phyloP scores from a whole-genome alignment of 92 coral and sea anemone genomes.

The Phenganax subtilis region DNA sequence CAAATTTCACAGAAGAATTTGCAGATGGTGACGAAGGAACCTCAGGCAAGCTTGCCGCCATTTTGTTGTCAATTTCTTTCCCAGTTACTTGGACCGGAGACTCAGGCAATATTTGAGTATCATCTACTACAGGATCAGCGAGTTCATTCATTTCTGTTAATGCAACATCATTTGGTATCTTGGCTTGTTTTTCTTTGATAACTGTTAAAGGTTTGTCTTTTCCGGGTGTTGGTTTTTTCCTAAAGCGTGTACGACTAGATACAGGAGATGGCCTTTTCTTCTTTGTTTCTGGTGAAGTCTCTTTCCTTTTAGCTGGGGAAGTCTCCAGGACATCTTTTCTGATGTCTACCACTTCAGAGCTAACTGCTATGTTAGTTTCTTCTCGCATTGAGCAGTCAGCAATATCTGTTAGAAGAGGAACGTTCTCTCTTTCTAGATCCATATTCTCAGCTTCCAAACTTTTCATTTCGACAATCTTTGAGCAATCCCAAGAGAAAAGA shows the following conservation, averaged over 20 bases:
- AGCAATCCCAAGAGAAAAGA: neutral
- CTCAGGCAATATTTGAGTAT: constrained; percentile 25
- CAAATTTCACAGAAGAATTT: constrained; percentile 61
- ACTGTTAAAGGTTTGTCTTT: constrained; percentile 15
- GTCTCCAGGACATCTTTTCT: constrained; percentile 34
- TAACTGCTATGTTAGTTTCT: constrained; percentile 14
- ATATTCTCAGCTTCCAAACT: neutral
- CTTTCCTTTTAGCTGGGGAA: neutral
- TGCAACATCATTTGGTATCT: neutral
- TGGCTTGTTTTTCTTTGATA: neutral
- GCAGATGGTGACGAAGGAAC: constrained; percentile 76
- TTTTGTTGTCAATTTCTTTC: constrained; percentile 32
- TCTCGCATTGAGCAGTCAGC: neutral
- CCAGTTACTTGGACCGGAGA: constrained; percentile 4
- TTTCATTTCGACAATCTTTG: neutral
- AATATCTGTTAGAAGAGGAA: neutral
- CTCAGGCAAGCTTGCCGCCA: constrained; percentile 34
- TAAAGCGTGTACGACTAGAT: constrained; percentile 35
- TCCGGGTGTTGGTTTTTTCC: constrained; percentile 17
- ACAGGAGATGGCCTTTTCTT: constrained; percentile 20
- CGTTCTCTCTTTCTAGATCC: neutral
- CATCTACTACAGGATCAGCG: constrained; percentile 18
- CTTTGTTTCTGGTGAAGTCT: constrained; percentile 2
- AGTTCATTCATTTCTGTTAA: constrained; percentile 27
- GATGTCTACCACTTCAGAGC: constrained; percentile 85